Conservation (phyloP, 2,888 invertebrate genomes). For the Onchidella celtica region DNA sequence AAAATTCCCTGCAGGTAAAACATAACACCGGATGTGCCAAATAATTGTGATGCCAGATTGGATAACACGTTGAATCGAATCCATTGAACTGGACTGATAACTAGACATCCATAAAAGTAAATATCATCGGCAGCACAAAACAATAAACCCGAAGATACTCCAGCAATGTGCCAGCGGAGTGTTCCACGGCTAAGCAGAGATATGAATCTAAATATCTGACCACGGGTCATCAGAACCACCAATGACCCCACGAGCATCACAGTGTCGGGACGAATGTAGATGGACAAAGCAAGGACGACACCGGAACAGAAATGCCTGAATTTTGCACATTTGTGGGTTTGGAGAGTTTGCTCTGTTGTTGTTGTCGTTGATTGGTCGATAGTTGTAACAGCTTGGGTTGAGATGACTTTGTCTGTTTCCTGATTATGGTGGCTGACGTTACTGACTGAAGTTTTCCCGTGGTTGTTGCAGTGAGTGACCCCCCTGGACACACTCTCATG, state of each 20-base stretch:
- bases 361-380: too few relatives aligned
- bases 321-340: too few relatives aligned
- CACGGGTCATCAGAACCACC: not conserved
- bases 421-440: too few relatives aligned
- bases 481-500: too few relatives aligned
- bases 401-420: too few relatives aligned
- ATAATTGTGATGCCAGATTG: not conserved
- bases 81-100: not conserved
- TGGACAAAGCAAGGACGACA: not conserved
- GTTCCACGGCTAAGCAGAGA: not conserved
- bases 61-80: slow-evolving; percentile 3
- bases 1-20: not conserved
- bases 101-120: slow-evolving; percentile 1
- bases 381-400: too few relatives aligned
- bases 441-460: too few relatives aligned
- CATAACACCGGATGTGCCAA: not conserved
- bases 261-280: slow-evolving; percentile 7
- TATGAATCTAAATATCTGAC: not conserved
- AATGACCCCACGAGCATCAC: not conserved
- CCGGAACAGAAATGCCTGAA: not conserved
- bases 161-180: not conserved
- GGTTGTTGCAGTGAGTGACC: too few relatives aligned
- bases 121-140: not conserved
- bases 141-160: not conserved
- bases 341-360: too few relatives aligned